Evolutionary conservation across 2,888 invertebrate species (phyloP), one percentile per base, ranked within the genome.

Genomic region (Pardosa pseudoannulata): DNA sequence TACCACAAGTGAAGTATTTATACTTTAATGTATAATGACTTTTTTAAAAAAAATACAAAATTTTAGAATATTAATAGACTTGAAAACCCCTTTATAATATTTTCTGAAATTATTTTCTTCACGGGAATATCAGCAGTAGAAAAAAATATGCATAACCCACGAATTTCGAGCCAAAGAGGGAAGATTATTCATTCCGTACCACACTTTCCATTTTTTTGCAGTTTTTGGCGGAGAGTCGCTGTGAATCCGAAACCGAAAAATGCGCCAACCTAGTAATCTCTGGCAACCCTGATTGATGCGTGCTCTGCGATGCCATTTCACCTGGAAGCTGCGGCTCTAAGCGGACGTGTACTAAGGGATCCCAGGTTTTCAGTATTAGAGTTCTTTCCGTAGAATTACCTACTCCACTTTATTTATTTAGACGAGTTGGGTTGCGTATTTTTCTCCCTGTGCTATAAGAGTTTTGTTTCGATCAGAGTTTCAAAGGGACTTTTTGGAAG

Each of bases 231-330:
- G 46, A 31, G 28, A 36, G 29, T 46, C 32, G 16, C 28, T 27
- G 16, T 29, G 7, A n/a, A 62, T n/a, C 62, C 19, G 16, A 41
- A 71, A 82, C 70, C 71, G 71, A 31, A 36, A 50, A 41, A 32
- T 36, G 23, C 82, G 82, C 82, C 82, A 82, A 82, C 16, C 32
- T 39, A 6, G 70, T 27, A 65, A 64, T 56, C 75, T 71, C 70
- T 65, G 75, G 82, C 71, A 82, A 82, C 82, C 82, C 82, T 76
- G 76, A 82, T 76, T 82, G 82, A 82, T 82, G 82, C 82, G 41
- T 82, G 82, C 82, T 64, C 71, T 64, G 50, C 19, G 64, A 82
- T 82, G 71, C 46, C 82, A 82, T 82, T 82, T 82, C 76, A 82
- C 82, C 82, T 64, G 71, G 70, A 68, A 71, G 82, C 75, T 28